These are phyloP conservation scores for Miltochrista miniata DNA, from an alignment of 2,888 invertebrate species.

Conservation along the genomic window DNA sequence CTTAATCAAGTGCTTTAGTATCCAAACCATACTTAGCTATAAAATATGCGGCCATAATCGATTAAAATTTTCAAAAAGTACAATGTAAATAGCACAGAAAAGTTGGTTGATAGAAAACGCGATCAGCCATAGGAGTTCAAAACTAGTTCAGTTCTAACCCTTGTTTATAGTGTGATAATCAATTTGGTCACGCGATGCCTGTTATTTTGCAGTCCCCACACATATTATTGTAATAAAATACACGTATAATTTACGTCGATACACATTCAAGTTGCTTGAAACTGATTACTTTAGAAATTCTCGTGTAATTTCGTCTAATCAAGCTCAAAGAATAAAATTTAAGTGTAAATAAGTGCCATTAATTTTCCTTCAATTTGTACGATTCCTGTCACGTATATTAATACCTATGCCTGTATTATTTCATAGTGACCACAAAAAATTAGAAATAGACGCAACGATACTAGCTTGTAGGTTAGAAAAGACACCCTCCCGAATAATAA, in stretches of 20 bases:
- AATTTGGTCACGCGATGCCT: conserved; percentile 56
- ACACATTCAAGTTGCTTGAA: neutral
- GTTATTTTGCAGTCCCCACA: conserved; percentile 21
- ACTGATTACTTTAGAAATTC: neutral
- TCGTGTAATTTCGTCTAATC: neutral
- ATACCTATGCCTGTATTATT: too few relatives aligned
- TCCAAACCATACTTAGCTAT: neutral
- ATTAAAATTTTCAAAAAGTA: conserved; percentile 4
- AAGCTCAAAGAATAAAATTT: neutral
- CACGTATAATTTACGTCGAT: neutral
- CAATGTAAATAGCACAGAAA: conserved; percentile 12
- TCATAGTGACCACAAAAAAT: too few relatives aligned
- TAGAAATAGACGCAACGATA: too few relatives aligned
- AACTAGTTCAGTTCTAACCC: conserved; percentile 40
- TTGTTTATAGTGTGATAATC: conserved; percentile 64
- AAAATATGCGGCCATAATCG: neutral
- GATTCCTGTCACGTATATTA: too few relatives aligned
- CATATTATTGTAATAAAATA: neutral
- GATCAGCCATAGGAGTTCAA: conserved; percentile 34
- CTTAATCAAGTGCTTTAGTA: neutral
- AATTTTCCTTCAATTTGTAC: too few relatives aligned
- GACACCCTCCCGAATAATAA: too few relatives aligned
- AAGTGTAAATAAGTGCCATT: too few relatives aligned
- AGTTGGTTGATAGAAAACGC: conserved; percentile 29
- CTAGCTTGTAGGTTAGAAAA: too few relatives aligned